Evolutionary conservation across 2,113 vertebrate genomes (phyloP).

Genomic region (Hippocampus abdominalis): DNA sequence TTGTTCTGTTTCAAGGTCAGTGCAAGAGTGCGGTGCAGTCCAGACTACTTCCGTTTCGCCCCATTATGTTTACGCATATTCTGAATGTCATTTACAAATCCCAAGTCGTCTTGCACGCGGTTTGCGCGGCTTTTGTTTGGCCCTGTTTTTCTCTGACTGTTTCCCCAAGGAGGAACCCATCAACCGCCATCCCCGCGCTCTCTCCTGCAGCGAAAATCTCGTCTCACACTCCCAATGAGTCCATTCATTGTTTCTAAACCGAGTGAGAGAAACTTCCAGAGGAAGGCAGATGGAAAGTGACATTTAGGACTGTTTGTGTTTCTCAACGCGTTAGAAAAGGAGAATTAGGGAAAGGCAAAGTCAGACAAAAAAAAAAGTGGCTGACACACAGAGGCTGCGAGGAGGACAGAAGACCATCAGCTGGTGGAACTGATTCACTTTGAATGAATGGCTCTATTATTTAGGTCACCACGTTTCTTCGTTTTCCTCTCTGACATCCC

Average conservation of each 20-base stretch:
- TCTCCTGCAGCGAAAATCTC: slow-evolving; percentile 50
- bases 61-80: neutral
- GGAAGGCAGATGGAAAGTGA: slow-evolving; percentile 5
- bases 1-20: neutral
- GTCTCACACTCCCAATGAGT: slow-evolving; percentile 48
- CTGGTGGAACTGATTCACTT: slow-evolving; percentile 23
- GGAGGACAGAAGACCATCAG: slow-evolving; percentile 1
- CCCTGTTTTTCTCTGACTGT: slow-evolving; percentile 20
- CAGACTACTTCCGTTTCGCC: neutral
- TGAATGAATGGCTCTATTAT: slow-evolving; percentile 33
- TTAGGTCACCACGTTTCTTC: slow-evolving; percentile 20
- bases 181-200: slow-evolving; percentile 29
- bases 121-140: slow-evolving; percentile 3
- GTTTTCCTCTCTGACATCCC: slow-evolving; percentile 2
- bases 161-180: slow-evolving; percentile 30
- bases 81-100: neutral
- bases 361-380: neutral
- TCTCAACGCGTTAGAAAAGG: neutral
- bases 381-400: neutral
- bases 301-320: slow-evolving; percentile 10
- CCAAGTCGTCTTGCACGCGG: neutral
- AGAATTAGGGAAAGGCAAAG: neutral
- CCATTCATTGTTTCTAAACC: slow-evolving; percentile 55
- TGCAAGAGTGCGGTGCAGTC: neutral
- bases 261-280: slow-evolving; percentile 14